These are phyloP conservation scores for Phoebastria nigripes DNA, from an alignment of 2,797 vertebrate species.

Conservation along the genomic window DNA sequence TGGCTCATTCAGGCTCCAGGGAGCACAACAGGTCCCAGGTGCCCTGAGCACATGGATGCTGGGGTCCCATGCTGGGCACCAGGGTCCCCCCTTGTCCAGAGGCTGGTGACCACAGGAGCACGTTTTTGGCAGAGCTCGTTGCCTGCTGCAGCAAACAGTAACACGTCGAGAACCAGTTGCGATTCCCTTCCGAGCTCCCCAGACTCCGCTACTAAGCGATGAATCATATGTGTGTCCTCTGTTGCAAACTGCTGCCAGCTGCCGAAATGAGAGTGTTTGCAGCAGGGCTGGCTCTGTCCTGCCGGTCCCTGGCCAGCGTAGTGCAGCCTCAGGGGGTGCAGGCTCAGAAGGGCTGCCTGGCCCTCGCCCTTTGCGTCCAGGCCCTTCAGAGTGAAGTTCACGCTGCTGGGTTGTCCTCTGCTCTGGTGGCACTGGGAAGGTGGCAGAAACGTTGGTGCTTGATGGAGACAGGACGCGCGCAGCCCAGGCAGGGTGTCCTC, in stretches of 20 bases:
- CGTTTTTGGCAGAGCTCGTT: not conserved
- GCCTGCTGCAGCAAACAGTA: not conserved
- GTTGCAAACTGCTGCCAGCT: not conserved
- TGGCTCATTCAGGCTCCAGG: not conserved
- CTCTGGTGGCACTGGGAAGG: not conserved
- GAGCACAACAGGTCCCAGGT: not conserved
- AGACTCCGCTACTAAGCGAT: not conserved
- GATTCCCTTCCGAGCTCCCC: not conserved
- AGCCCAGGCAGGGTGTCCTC: not conserved
- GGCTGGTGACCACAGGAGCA: not conserved
- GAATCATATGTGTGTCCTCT: fast-evolving
- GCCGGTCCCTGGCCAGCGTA: fast-evolving
- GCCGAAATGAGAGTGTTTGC: not conserved
- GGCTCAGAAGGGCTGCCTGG: not conserved
- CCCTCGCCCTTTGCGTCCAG: not conserved
- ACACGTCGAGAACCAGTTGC: not conserved
- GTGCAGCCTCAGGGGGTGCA: fast-evolving
- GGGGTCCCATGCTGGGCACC: not conserved
- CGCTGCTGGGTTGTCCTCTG: not conserved
- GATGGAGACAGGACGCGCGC: fast-evolving
- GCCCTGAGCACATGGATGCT: not conserved
- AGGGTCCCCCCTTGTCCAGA: not conserved
- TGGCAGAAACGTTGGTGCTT: not conserved
- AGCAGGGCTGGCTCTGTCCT: not conserved
- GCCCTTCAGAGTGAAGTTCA: fast-evolving